Base-by-base conservation (phyloP, 1,140 invertebrate genomes). In the Leptinotarsa lineolata region DNA sequence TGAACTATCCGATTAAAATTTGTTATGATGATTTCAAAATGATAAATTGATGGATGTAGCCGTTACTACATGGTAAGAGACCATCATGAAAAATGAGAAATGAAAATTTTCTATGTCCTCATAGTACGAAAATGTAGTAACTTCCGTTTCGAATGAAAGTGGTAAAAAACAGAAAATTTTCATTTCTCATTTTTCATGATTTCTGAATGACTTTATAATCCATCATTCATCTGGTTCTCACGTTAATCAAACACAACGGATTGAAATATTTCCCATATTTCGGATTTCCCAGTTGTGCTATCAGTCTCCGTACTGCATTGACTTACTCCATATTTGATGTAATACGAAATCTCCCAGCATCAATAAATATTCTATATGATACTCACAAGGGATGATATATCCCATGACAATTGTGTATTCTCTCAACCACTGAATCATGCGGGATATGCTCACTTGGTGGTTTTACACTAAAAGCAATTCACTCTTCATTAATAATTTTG, bases 191-290 rank as follows among this genome's bases (percentile, higher is more conserved):
- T n/a, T n/a, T n/a, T n/a, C n/a, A n/a, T n/a, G n/a, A n/a, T 39
- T 39, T 39, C 2, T 11, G 0, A 11, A 39, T 11, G 3, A 11
- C 30, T 39, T 2, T 30, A 39, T 39, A 39, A 39, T 39, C 30
- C 30, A 8, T 39, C 30, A 39, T 39, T 39, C 16, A 54, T 18
- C 16, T 18, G n/a, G 4, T 54, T 54, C 48, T 4, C 48, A 54
- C 16, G 48, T 54, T 54, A n/a, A 54, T 54, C 48, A 54, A 54
- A 54, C 48, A 18, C 48, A n/a, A 8, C 0, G 0, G 48, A 54
- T 54, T 54, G 48, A 54, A 54, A 54, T 54, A 54, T 54, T 54
- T 54, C 15, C 48, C 48, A 54, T 54, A 54, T 54, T 54, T 18
- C 16, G 48, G 48, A 54, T 54, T 54, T 54, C 48, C 48, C 48